Conservation (phyloP, 2,113 vertebrate genomes). For the Gavialis gangeticus region DNA sequence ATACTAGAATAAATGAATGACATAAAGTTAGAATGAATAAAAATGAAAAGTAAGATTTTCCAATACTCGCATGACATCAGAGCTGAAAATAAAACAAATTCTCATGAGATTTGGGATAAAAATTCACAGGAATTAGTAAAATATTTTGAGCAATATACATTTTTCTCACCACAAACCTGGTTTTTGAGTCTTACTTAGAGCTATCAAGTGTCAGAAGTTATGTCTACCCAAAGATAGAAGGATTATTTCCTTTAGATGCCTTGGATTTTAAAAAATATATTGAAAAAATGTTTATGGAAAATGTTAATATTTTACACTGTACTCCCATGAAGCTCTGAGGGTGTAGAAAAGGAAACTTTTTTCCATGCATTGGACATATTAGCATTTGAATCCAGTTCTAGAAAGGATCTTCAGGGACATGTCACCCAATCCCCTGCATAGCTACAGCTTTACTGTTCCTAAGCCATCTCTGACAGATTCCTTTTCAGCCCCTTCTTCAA, state of each 20-base stretch:
- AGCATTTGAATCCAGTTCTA: not conserved
- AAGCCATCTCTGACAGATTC: too few species aligned
- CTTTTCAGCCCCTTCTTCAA: too few species aligned
- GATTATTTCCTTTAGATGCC: not conserved
- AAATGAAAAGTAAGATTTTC: not conserved
- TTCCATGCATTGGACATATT: not conserved
- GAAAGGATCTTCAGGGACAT: too few species aligned
- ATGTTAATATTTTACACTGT: not conserved
- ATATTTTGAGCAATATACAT: not conserved
- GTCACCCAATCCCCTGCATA: too few species aligned
- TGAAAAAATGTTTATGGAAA: not conserved
- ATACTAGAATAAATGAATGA: not conserved
- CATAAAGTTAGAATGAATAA: not conserved
- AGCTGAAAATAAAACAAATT: not conserved
- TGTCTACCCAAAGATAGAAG: not conserved
- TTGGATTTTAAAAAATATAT: not conserved
- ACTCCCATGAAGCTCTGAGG: not conserved
- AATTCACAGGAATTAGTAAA: not conserved
- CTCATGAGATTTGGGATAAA: not conserved
- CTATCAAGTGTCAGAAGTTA: not conserved
- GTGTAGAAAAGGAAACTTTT: not conserved
- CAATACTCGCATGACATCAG: not conserved
- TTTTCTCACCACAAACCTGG: not conserved
- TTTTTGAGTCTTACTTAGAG: not conserved
- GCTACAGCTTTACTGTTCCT: too few species aligned